Base-by-base conservation (phyloP, 1,140 invertebrate genomes). In the Trichomalopsis sarcophagae region DNA sequence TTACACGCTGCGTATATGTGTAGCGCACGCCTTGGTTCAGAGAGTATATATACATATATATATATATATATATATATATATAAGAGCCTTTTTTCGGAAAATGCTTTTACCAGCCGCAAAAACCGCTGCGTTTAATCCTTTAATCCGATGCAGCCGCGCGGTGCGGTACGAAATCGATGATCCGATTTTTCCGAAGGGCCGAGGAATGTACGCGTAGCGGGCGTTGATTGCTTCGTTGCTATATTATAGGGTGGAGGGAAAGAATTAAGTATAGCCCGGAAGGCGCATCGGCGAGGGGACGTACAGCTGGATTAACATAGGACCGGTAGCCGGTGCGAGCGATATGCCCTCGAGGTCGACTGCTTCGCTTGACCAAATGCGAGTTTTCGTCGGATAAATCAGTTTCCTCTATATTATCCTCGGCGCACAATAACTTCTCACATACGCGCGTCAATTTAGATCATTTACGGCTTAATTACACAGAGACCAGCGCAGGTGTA, bases 281-380 rank as follows among this genome's bases (percentile, higher is more conserved):
- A 82, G 55, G 69, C 40, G 44, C 23, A 75, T 75, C 23, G 21
- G 81, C 21, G 50, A 33, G 44, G 69, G 33, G 40, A 6, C 10
- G 0, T 10, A 44, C 5, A 44, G 6, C 6, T 9, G 47, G 76
- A 86, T 86, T 86, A 82, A 86, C 78, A 82, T 40, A 44, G 9
- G 7, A 86, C 71, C 68, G 74, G 81, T 86, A 82, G 71, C 77
- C 30, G 73, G 81, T 44, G 40, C 82, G 77, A 81, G 81, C 81
- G 79, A 85, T 84, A 82, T n/a, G 81, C 40, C 80, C 40, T 40
- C 76, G 75, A 62, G 47, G 55, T 30, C 47, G 5, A 30, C 47
- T 1, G 33, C 33, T 36, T 36, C 27, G 27, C 33, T 36, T 36
- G 33, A 36, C 33, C 33, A 36, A 36, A 36, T 36, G 27, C 27